Base-by-base conservation (phyloP, 2,797 vertebrate genomes). In the Neosilurus mollespiculum region DNA sequence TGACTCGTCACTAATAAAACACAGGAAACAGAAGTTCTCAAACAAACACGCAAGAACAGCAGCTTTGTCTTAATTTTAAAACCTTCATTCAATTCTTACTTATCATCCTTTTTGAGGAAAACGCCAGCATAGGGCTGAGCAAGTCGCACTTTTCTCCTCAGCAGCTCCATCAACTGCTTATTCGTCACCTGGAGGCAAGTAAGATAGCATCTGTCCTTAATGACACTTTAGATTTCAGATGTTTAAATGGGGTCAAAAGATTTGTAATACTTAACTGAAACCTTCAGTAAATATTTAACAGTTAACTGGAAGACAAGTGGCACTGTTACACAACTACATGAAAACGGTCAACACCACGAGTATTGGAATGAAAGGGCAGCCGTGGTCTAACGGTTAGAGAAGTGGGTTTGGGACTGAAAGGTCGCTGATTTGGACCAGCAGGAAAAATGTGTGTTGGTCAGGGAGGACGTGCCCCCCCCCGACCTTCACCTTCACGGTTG, bases 51-150 rank as follows among this genome's bases (percentile, higher is more conserved):
- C 49, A 61, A 87, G 5, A 34, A 73, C 3, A 11, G 51, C 16
- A 79, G 66, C 37, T 43, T 15, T 15, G 30, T 7, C 18, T 56
- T n/a, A 20, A 20, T 26, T 72, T 24, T 20, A 59, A 3, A 22
- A n/a, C 22, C 12, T 37, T 62, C 9, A 53, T 66, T 65, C 37
- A 58, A 15, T 49, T 82, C 91, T 94, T 92, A 99, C 98, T 85
- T 95, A 83, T 99, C 98, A 76, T 99, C 97, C 87, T 90, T 97
- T 92, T 97, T 99, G 80, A 99, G 92, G 84, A 99, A 99, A 54
- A 99, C 95, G 0, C 98, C 98, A 3, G 97, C 98, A 1, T 99
- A 99, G 0, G 98, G 98, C 90, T 99, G 98, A 83, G 97, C 96
- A 15, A 99, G 95, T 34, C 97, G 95, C 16, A 99, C 97, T 86